Evolutionary conservation across 2,888 invertebrate genomes (phyloP), one percentile per base, ranked within the genome.

Genomic region (Amiota minor): DNA sequence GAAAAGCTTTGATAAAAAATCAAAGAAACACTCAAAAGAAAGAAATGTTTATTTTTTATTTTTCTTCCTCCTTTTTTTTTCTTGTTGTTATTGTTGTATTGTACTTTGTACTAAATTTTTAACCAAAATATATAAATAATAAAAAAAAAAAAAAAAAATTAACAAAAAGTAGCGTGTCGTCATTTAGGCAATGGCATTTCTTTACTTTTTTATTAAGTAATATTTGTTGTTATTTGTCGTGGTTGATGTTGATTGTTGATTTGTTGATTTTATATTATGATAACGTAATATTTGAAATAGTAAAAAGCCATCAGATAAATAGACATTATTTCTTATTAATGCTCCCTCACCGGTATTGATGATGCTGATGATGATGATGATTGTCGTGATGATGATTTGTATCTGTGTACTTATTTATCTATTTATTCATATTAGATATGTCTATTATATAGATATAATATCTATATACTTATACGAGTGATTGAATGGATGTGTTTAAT

Each of bases 181-280:
- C 59, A n/a, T 62, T 62, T 62, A 62, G 35, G 35, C 62, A 65
- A 49, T 65, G 35, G 35, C 62, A 65, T 65, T 65, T 65, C 47
- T 49, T 65, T 35, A 65, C 49, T 65, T 65, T 18, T 49, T 65
- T 20, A 65, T 65, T 65, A 16, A 46, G 20, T 65, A 65, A 65
- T 65, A 65, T 65, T 65, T 65, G 16, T 59, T 59, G 8, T 47
- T 35, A 47, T 64, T 64, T 14, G 45, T n/a, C n/a, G n/a, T n/a
- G n/a, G n/a, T 35, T 35, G 35, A 35, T 35, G 35, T 35, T 35
- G 35, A 35, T 35, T 35, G 35, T 35, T 35, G 35, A 35, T 35
- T 45, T 46, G 45, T 64, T 59, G 14, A 14, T 64, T 65, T 65
- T 46, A 16, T 64, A 10, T 65, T 65, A 35, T 47, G 47, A 47